phyloP scores from a whole-genome alignment of 2,113 vertebrate genomes.

The Eulemur rufifrons region DNA sequence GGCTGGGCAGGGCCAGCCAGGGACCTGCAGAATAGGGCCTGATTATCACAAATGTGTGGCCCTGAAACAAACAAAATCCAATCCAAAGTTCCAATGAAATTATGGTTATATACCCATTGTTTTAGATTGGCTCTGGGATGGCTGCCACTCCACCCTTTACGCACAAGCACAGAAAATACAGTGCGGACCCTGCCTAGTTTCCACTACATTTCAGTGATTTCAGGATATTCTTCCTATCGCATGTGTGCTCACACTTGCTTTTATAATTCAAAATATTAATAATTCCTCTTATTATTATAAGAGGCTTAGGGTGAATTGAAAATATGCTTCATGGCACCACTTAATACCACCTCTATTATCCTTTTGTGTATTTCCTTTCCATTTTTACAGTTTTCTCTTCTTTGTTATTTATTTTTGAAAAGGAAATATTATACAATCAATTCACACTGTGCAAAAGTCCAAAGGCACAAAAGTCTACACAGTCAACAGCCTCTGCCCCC shows the following conservation, averaged over 20 bases:
- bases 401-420: background rate
- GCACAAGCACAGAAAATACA: background rate
- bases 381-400: background rate
- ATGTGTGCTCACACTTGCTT: background rate
- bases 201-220: background rate
- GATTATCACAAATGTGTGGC: background rate
- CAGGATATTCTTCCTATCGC: background rate
- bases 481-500: too few relatives aligned
- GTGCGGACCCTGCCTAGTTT: background rate
- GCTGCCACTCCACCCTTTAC: background rate
- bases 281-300: background rate
- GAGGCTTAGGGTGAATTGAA: background rate
- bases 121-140: background rate
- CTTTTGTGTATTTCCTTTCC: background rate
- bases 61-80: background rate
- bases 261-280: background rate
- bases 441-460: background rate
- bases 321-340: background rate
- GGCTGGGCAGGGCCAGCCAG: background rate
- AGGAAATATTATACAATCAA: background rate
- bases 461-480: background rate
- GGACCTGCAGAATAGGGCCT: background rate
- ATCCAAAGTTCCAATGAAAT: background rate
- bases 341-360: background rate
- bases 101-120: background rate